These are phyloP conservation scores for Bostrychus sinensis DNA, from an alignment of 2,113 vertebrate genomes.

Conservation along the genomic window DNA sequence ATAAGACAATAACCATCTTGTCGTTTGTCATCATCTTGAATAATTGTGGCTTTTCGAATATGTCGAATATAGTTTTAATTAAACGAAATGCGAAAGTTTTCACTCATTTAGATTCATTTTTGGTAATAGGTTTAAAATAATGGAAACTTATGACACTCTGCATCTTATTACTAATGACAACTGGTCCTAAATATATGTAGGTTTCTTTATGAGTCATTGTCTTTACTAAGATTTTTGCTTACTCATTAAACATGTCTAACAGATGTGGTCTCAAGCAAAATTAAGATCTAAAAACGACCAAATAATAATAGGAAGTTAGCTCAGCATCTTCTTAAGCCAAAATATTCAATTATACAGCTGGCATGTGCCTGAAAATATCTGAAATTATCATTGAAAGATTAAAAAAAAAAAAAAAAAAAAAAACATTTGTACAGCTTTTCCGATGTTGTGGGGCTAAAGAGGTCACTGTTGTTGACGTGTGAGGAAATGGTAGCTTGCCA, in stretches of 20 bases:
- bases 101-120: background rate
- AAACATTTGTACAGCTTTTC: background rate
- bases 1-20: background rate
- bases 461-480: background rate
- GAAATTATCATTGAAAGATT: no score
- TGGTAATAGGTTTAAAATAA: background rate
- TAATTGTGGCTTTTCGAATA: no score
- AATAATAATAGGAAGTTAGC: background rate
- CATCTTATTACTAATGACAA: background rate
- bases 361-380: no score
- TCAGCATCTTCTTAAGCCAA: background rate
- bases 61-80: no score
- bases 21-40: background rate
- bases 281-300: background rate
- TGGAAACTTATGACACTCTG: background rate
- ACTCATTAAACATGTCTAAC: conserved; percentile 4
- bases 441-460: background rate
- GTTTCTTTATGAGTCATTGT: background rate
- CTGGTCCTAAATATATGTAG: background rate
- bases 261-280: background rate
- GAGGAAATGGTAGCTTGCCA: background rate
- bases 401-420: no score
- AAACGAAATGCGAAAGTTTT: no score
- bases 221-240: background rate
- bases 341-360: background rate